Evolutionary conservation across 2,797 vertebrate species (phyloP), one percentile per base, ranked within the genome.

Genomic region (Sebastes iracundus): DNA sequence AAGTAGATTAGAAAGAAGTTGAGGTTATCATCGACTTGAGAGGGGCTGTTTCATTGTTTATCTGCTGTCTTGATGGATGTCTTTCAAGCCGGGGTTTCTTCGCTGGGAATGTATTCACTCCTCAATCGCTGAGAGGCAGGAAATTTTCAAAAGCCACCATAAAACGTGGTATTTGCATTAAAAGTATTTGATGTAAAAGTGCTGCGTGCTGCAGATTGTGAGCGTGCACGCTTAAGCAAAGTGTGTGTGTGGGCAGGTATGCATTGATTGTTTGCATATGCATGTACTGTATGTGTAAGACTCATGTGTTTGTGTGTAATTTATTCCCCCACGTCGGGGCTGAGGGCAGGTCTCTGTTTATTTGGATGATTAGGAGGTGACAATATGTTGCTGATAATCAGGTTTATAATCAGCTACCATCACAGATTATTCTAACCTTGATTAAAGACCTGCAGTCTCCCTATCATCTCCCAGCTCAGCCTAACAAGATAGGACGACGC

Each of bases 361-460:
- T 93, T 90, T 88, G 90, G 92, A 91, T 94, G 92, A 94, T 94
- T 93, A 94, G 90, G 90, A 91, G 91, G 88, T 90, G 93, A 94
- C 88, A 89, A 93, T 93, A 90, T 92, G 91, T 92, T 91, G 92
- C 88, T 93, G 94, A 93, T 94, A 93, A 92, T 93, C 92, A 90
- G 87, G 82, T 93, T 93, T 93, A 93, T 95, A 95, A 96, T 96
- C 95, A 95, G 93, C 87, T 90, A 85, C 61, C 90, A 89, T 93
- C 87, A 63, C 93, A 89, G 87, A 90, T 95, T 91, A 96, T 95
- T 95, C 94, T 93, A 90, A 93, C 95, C 94, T 94, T 96, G 94
- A 96, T 96, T 96, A 95, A 95, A 95, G 92, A 92, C 82, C 91
- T 85, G 91, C 91, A 82, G 92, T 91, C 93, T 92, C 94, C 86